phyloP scores from a whole-genome alignment of 2,113 vertebrate genomes.

The Cavia aperea region DNA sequence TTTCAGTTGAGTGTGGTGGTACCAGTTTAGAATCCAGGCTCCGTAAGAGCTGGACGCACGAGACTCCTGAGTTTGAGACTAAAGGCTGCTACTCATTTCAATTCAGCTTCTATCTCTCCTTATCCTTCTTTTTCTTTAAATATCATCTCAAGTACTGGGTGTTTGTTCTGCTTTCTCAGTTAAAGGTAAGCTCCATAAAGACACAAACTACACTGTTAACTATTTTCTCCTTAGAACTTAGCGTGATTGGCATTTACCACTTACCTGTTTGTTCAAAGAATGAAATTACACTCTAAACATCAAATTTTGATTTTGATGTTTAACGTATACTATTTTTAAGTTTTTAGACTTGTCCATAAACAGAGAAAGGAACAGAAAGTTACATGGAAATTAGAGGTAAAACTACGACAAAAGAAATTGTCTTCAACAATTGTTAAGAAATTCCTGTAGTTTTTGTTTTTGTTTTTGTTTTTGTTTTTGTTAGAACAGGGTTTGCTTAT shows the following conservation, averaged over 20 bases:
- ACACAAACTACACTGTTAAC: background rate
- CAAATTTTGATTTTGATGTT: constrained; percentile 13
- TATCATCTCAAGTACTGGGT: background rate
- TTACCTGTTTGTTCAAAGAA: background rate
- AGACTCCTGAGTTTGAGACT: background rate
- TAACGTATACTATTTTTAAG: background rate
- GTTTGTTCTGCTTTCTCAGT: background rate
- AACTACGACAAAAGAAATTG: background rate
- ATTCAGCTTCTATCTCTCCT: background rate
- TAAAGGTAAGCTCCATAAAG: constrained; percentile 1
- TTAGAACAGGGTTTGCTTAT: background rate
- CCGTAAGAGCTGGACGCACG: background rate
- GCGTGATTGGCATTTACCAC: background rate
- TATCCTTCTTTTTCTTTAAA: background rate
- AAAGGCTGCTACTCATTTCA: background rate
- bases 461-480: background rate
- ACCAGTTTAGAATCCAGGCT: background rate
- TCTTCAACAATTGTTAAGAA: background rate
- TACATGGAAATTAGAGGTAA: background rate
- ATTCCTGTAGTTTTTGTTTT: background rate
- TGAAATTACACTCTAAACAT: constrained; percentile 18
- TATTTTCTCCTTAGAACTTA: constrained; percentile 20
- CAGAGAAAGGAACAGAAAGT: background rate
- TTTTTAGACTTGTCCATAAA: background rate
- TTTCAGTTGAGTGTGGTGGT: background rate